Evolutionary conservation across 1,140 invertebrate genomes (phyloP).

Genomic region (Tetramorium parvispinum): DNA sequence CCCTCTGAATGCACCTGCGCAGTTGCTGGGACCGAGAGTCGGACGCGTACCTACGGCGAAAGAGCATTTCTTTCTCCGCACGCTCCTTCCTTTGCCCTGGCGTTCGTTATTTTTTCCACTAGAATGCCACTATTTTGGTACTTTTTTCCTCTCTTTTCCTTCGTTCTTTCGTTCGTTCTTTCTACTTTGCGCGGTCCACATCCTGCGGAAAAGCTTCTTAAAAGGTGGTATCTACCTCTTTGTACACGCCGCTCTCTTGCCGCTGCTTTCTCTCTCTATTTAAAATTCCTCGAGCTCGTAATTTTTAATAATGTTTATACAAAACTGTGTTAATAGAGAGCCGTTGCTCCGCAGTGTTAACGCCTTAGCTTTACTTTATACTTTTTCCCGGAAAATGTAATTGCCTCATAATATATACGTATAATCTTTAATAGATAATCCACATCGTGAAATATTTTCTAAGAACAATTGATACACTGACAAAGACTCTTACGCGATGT

Average conservation of each 20-base stretch:
- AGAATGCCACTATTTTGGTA: conserved; percentile 47
- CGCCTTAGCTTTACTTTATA: conserved; percentile 23
- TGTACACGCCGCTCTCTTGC: conserved; percentile 16
- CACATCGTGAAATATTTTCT: neutral
- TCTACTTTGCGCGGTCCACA: conserved; percentile 33
- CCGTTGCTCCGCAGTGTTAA: conserved; percentile 1
- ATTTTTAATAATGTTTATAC: conserved; percentile 61
- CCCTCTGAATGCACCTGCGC: conserved; percentile 21
- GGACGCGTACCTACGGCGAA: conserved; percentile 21
- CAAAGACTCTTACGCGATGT: neutral
- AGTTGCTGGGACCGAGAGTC: conserved; percentile 16
- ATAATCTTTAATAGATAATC: neutral
- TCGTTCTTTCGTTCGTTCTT: conserved; percentile 32
- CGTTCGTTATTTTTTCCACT: conserved; percentile 40
- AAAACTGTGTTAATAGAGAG: conserved; percentile 45
- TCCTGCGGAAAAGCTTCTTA: conserved; percentile 39
- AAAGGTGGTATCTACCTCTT: conserved; percentile 34
- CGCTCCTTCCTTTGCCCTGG: neutral
- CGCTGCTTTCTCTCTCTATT: conserved; percentile 17
- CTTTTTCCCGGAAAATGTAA: conserved; percentile 11
- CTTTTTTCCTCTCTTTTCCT: conserved; percentile 1
- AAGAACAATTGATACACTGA: neutral
- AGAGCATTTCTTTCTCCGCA: conserved; percentile 9
- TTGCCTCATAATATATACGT: neutral
- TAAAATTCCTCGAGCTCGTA: conserved; percentile 36